Conservation (phyloP, 2,888 invertebrate species). For the Spilarctia lutea region DNA sequence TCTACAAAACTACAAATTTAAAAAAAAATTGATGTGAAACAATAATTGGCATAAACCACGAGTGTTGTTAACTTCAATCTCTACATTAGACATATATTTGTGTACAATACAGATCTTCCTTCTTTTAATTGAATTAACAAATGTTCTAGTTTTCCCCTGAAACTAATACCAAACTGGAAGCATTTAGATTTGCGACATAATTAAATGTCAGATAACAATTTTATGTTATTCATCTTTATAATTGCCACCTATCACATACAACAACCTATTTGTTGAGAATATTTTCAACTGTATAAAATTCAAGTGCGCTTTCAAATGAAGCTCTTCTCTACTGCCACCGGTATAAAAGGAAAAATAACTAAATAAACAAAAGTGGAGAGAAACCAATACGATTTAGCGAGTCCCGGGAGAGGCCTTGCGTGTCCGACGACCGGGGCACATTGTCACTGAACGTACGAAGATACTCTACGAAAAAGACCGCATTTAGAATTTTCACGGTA, state of each 20-base stretch:
- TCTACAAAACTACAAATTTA: neutral
- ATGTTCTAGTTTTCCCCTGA: neutral
- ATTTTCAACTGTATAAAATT: constrained; percentile 40
- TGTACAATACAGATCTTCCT: neutral
- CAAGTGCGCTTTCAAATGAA: constrained; percentile 47
- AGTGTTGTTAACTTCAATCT: neutral
- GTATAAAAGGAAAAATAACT: constrained; percentile 59
- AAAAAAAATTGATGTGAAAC: neutral
- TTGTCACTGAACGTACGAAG: constrained; percentile 68
- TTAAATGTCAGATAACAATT: neutral
- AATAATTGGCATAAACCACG: neutral
- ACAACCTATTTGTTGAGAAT: constrained; percentile 33
- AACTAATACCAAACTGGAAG: neutral
- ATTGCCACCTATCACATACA: neutral
- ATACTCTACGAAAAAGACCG: constrained; percentile 44
- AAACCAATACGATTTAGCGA: constrained; percentile 78
- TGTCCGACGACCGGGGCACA: constrained; percentile 62
- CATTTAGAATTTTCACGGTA: constrained; percentile 35
- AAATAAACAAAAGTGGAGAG: constrained; percentile 70
- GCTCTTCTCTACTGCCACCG: constrained; percentile 31
- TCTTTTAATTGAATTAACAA: neutral
- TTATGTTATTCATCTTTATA: neutral
- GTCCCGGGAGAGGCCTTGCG: constrained; percentile 66
- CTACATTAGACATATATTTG: neutral
- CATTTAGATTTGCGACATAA: neutral